Conservation (phyloP, 2,888 invertebrate genomes). For the Agrotis ipsilon region DNA sequence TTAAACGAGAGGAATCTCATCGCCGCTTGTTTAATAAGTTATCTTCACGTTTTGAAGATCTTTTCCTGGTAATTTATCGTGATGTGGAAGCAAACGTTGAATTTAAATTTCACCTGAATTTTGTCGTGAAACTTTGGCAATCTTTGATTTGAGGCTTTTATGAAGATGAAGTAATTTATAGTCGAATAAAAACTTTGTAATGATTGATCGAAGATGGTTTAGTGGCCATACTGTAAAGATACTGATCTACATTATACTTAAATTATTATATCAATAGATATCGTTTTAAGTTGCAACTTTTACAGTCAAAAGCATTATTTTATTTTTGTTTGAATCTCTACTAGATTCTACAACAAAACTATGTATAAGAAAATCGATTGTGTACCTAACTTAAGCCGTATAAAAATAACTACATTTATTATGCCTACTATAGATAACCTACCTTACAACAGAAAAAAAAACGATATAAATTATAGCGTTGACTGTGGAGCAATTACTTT, state of each 20-base stretch:
- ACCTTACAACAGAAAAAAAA: not conserved
- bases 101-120: constrained; percentile 67
- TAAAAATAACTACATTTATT: not conserved
- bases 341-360: not conserved
- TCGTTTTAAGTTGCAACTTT: not conserved
- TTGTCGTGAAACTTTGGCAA: constrained; percentile 37
- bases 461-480: constrained; percentile 36
- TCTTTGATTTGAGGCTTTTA: constrained; percentile 37
- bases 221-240: not conserved
- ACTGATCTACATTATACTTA: not conserved
- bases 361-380: constrained; percentile 7
- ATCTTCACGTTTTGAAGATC: constrained; percentile 66
- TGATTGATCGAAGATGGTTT: constrained; percentile 22
- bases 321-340: not conserved
- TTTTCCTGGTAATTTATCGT: constrained; percentile 66
- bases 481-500: constrained; percentile 43
- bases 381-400: not conserved
- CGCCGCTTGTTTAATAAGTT: constrained; percentile 74
- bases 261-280: not conserved
- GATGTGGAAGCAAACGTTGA: constrained; percentile 62
- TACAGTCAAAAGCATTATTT: not conserved
- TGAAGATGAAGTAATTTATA: constrained; percentile 38
- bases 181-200: constrained; percentile 7
- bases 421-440: not conserved
- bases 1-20: constrained; percentile 64